Conservation (phyloP, 2,888 invertebrate genomes). For the Vanessa cardui region DNA sequence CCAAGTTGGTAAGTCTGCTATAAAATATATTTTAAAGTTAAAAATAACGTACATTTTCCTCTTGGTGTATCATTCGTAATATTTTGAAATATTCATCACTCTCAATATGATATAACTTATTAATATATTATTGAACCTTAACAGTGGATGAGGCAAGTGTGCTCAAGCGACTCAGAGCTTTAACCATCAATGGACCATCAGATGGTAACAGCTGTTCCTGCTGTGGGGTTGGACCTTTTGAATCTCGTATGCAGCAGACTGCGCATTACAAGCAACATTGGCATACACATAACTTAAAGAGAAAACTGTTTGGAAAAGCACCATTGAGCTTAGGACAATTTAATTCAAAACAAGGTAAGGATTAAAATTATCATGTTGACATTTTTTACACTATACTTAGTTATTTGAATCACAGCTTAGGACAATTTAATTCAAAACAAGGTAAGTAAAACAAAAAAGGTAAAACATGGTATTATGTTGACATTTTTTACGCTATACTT, state of each 20-base stretch:
- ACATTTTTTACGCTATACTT: constrained; percentile 2
- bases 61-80: background rate
- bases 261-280: constrained; percentile 92
- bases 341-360: constrained; percentile 67
- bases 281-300: constrained; percentile 92
- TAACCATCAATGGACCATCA: constrained; percentile 65
- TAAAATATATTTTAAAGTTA: background rate
- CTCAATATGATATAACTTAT: background rate
- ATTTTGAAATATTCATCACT: background rate
- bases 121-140: constrained; percentile 38
- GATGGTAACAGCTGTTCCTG: constrained; percentile 74
- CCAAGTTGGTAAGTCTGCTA: constrained; percentile 67
- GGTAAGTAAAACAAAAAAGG: constrained; percentile 59
- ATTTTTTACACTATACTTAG: background rate
- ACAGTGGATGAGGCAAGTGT: constrained; percentile 78
- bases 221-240: constrained; percentile 81
- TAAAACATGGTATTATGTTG: background rate
- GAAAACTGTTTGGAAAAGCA: constrained; percentile 83
- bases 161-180: constrained; percentile 63
- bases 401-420: constrained; percentile 41
- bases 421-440: constrained; percentile 70
- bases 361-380: constrained; percentile 4
- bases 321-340: constrained; percentile 69
- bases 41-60: background rate
- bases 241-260: constrained; percentile 84